Evolutionary conservation across 1,140 invertebrate species (phyloP), one percentile per base, ranked within the genome.

Genomic region (Manduca sexta): DNA sequence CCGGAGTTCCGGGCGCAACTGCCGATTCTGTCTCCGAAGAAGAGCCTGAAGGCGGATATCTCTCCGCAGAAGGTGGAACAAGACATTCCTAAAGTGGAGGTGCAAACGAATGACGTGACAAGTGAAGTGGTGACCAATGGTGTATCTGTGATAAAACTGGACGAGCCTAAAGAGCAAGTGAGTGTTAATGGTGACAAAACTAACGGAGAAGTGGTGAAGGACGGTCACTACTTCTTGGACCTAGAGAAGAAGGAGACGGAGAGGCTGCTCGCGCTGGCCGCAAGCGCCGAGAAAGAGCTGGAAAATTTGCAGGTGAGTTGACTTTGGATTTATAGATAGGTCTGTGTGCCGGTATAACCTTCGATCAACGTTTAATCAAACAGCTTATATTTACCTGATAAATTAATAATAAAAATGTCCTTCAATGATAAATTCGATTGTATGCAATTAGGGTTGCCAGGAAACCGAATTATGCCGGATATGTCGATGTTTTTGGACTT

Each of bases 1-100:
- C 93, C 94, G 1, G 94, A 96, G 71, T 96, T 96, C 69, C 87
- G 94, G 5, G 93, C 94, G 1, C 94, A 96, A 75, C 75, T 96
- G 35, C 91, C 92, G 0, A 90, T 93, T 6, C 82, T 92, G 2
- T 91, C 89, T 49, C 89, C 89, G 1, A 89, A 91, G 67, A 87
- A 86, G 64, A 73, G 66, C 58, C 45, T 75, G 10, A 82, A 74
- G 54, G 50, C 60, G 29, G 79, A 81, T 47, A 58, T 73, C 10
- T 78, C 74, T 12, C 74, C 74, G 11, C 61, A 73, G 21, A 81
- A 85, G 42, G 14, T 53, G 29, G 74, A 68, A 40, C 47, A 72
- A 56, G 68, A 80, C 70, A 74, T 79, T 76, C 71, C 71, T 42
- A 55, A 58, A 47, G 55, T 61, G 16, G 55, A 49, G 17, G n/a